Percentiles rank a stretch among this genome's conserved stretches.
These are phyloP conservation scores for Lasioglossum oenotherae DNA, from an alignment of 2,888 invertebrate genomes.

Conservation along the genomic window DNA sequence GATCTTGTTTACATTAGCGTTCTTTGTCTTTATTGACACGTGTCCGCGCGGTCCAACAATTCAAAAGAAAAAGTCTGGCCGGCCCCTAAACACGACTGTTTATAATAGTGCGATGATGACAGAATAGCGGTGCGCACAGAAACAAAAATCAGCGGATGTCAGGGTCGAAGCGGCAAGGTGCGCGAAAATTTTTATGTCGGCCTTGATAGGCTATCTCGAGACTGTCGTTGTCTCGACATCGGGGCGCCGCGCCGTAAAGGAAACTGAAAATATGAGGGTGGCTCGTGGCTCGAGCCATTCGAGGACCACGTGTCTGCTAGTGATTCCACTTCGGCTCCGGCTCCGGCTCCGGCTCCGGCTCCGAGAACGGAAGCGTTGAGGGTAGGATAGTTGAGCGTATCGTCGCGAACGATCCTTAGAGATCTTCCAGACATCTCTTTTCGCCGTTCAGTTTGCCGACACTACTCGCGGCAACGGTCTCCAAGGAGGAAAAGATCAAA, in stretches of 20 bases:
- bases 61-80: no score
- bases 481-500: not conserved
- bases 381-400: constrained; percentile 26
- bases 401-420: constrained; percentile 18
- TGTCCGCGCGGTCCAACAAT: no score
- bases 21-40: no score
- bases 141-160: not conserved
- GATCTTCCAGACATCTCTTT: not conserved
- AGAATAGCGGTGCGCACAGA: no score
- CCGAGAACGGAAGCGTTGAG: constrained; percentile 27
- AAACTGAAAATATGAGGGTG: constrained; percentile 39
- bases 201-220: constrained; percentile 33
- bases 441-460: constrained; percentile 9
- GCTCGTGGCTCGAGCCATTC: constrained; percentile 21
- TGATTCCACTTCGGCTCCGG: constrained; percentile 40
- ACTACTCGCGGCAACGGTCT: not conserved
- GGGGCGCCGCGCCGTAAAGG: constrained; percentile 32
- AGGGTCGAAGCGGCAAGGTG: not conserved
- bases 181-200: constrained; percentile 31
- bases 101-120: no score
- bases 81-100: no score
- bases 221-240: constrained; percentile 22
- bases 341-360: not conserved
- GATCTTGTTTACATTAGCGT: no score
- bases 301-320: constrained; percentile 49